phyloP scores from a whole-genome alignment of 2,797 vertebrate species.

The Podarcis siculus region DNA sequence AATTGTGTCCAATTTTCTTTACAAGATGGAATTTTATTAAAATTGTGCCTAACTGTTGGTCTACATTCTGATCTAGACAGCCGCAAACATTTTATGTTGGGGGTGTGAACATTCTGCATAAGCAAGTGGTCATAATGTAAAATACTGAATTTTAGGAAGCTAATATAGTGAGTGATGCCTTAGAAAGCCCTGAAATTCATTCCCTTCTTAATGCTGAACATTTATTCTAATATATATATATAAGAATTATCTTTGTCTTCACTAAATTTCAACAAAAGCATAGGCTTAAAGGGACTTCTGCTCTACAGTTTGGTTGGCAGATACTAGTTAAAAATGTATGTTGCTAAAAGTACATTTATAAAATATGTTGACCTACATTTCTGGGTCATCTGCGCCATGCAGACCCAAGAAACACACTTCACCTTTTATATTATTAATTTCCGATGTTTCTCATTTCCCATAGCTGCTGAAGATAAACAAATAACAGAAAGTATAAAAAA shows the following conservation, averaged over 20 bases:
- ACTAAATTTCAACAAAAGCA: not conserved
- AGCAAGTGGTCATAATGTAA: not conserved
- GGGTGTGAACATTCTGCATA: not conserved
- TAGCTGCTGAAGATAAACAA: conserved; percentile 13
- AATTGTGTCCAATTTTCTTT: not conserved
- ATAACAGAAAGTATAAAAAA: conserved; percentile 23
- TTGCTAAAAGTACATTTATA: conserved; percentile 21
- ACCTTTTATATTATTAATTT: conserved; percentile 18
- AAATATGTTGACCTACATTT: not conserved
- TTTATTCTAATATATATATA: not conserved
- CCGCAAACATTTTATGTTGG: not conserved
- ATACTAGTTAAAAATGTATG: conserved; percentile 24
- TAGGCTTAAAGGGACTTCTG: conserved; percentile 13
- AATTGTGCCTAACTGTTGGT: not conserved
- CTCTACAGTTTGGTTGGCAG: conserved; percentile 22
- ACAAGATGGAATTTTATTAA: not conserved
- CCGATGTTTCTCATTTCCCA: conserved; percentile 2
- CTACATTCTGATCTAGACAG: not conserved
- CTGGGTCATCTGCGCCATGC: accelerated
- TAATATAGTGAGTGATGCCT: not conserved
- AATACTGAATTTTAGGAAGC: not conserved
- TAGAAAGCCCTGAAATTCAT: conserved; percentile 18
- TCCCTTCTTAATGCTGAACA: not conserved
- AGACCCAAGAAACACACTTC: not conserved
- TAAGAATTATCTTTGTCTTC: conserved; percentile 22